phyloP scores from a whole-genome alignment of 1,140 invertebrate genomes.

The Drosophila oshimai region DNA sequence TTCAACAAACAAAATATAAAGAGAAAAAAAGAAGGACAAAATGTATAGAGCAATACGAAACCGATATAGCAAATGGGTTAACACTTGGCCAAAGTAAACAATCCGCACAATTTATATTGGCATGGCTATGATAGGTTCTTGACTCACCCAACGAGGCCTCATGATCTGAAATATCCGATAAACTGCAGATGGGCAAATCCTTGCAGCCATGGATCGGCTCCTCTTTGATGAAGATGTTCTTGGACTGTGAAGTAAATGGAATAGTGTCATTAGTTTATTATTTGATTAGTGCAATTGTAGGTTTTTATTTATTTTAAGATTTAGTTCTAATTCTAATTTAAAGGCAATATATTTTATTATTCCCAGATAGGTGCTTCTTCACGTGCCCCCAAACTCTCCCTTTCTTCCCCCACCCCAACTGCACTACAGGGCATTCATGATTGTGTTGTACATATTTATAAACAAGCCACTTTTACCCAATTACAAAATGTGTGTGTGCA shows the following conservation, averaged over 20 bases:
- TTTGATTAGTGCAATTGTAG: too few relatives aligned
- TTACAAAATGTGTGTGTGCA: constrained; percentile 35
- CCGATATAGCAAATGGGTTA: constrained; percentile 43
- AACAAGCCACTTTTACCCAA: constrained; percentile 65
- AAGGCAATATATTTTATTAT: too few relatives aligned
- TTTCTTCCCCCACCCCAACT: not conserved
- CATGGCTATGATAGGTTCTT: not conserved
- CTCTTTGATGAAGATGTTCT: constrained; percentile 76
- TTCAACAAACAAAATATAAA: constrained; percentile 23
- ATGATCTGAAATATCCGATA: constrained; percentile 82
- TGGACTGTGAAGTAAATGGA: constrained; percentile 31
- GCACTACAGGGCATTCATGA: constrained; percentile 17
- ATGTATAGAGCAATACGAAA: constrained; percentile 9
- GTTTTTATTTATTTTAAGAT: not conserved
- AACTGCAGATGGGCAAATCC: constrained; percentile 69
- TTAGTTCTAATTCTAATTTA: too few relatives aligned
- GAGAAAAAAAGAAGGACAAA: not conserved
- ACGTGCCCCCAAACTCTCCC: not conserved
- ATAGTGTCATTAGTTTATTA: not conserved
- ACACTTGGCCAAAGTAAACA: constrained; percentile 17
- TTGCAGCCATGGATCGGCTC: constrained; percentile 73
- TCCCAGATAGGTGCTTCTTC: not conserved
- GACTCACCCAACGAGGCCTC: constrained; percentile 77
- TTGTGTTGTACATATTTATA: constrained; percentile 45
- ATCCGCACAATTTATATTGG: constrained; percentile 3